Base-by-base conservation (phyloP, 2,888 invertebrate species). In the Lutraria lutraria region DNA sequence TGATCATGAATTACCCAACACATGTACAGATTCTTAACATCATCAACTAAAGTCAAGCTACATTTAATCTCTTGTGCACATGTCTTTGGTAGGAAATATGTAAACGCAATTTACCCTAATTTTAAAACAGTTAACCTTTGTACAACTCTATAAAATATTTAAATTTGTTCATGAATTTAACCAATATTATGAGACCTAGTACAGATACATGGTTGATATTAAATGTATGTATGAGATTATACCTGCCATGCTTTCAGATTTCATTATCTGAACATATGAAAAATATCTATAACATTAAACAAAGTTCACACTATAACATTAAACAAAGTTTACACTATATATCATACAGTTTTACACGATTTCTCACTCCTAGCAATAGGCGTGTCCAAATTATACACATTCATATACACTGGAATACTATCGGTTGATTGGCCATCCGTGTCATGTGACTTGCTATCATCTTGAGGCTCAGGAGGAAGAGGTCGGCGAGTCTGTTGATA, bases 341-440 rank as follows among this genome's bases (percentile, higher is more conserved):
- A 68, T 84, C 76, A 93, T 29, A 93, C 93, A 31, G 93, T 92
- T 89, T 92, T 89, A 88, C 88, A 89, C 16, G 93, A 93, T 79
- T 89, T 90, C 68, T 89, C 92, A 87, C 91, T 93, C 16, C 90
- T 85, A 52, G 91, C 89, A 19, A 91, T 90, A 16, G 93, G 92
- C 1, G 90, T 92, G 80, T 90, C 92, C 52, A 92, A 84, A 88
- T 91, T 88, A 84, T 90, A 91, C 60, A 91, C 91, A 89, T 92
- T 93, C 89, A 93, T 89, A 72, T 92, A 93, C 43, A 91, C 89
- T 43, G 90, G 91, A 81, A 85, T 87, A 76, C 89, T 90, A 53
- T 91, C 89, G 19, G 83, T 60, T 43, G 90, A 92, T 80, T 89
- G 85, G 86, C 54, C 34, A 81, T 89, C 85, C 12, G 52, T 34